Evolutionary conservation across 2,888 invertebrate genomes (phyloP).

Genomic region (Sepioteuthis lessoniana): DNA sequence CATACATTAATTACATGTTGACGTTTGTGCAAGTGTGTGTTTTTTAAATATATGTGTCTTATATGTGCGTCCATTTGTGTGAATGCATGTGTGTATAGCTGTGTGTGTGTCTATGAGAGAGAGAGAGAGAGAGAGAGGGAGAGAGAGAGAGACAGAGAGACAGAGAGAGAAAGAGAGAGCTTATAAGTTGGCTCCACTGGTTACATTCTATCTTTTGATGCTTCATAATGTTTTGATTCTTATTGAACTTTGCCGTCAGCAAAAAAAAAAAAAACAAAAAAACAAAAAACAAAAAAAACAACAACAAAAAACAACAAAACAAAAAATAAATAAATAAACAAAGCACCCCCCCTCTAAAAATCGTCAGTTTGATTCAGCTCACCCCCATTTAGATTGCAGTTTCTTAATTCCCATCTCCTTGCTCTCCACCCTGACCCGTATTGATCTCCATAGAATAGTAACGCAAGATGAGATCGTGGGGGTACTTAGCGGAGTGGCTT

Average conservation of each 20-base stretch:
- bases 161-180: too few species aligned
- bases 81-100: too few species aligned
- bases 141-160: too few species aligned
- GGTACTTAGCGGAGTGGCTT: neutral
- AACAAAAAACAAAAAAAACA: too few species aligned
- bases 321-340: too few species aligned
- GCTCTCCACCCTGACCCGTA: neutral
- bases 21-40: too few species aligned
- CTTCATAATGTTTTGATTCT: neutral
- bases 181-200: neutral
- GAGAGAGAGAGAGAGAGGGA: too few species aligned
- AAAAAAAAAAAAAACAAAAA: neutral
- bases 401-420: neutral
- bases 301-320: too few species aligned
- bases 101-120: too few species aligned
- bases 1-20: too few species aligned
- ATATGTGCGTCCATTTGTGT: neutral
- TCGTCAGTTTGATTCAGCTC: neutral
- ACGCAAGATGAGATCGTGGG: neutral
- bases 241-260: neutral
- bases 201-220: neutral
- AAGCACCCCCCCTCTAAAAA: too few species aligned
- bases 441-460: neutral
- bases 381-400: neutral
- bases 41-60: neutral